A percentile compares a stretch with the other conserved stretches of the same genome.
phyloP scores from a whole-genome alignment of 2,888 invertebrate species.

The Parapristionchus giblindavisi region DNA sequence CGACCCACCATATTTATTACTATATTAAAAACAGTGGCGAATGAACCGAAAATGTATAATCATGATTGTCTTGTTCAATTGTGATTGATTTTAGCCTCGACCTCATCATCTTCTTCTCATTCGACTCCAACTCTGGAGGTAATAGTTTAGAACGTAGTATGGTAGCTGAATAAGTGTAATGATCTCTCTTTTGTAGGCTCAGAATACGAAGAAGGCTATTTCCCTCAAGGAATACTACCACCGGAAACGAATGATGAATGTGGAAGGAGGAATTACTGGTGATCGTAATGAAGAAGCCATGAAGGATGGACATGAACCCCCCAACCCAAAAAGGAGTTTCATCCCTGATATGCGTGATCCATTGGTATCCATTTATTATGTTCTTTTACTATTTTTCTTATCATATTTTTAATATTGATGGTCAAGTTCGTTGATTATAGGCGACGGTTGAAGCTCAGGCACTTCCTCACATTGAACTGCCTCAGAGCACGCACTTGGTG shows the following conservation, averaged over 20 bases:
- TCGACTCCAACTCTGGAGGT: background rate
- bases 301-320: background rate
- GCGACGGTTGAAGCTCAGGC: background rate
- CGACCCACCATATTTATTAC: too few species aligned
- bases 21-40: too few species aligned
- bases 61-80: too few species aligned
- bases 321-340: conserved; percentile 9
- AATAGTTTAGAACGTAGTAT: too few species aligned
- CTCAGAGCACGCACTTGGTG: background rate
- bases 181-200: too few species aligned
- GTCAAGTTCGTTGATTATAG: too few species aligned
- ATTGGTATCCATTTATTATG: background rate
- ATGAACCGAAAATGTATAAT: too few species aligned
- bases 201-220: background rate
- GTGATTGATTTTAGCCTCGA: too few species aligned
- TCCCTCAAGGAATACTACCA: conserved; percentile 10
- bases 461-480: conserved; percentile 4
- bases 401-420: too few species aligned
- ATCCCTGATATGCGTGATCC: conserved; percentile 9
- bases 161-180: too few species aligned
- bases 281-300: background rate
- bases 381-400: background rate
- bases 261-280: background rate
- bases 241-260: background rate
- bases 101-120: too few species aligned